Percentiles rank a stretch among this genome's conserved stretches.
Evolutionary conservation across 2,888 invertebrate species (phyloP).

Genomic region (Chaetogeoica ovagalla): DNA sequence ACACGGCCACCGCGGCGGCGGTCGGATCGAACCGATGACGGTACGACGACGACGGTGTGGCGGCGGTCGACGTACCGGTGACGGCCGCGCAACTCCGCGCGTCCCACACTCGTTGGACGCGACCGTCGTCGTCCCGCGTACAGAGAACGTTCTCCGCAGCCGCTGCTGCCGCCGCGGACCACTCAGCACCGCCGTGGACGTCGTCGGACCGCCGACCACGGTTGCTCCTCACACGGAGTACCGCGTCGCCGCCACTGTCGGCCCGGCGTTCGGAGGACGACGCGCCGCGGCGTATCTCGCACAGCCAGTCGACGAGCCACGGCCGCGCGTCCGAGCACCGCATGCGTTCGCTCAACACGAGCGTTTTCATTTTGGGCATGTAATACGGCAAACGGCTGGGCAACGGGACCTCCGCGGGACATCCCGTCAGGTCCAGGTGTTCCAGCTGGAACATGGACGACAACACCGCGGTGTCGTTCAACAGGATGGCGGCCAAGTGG

Average conservation of each 20-base stretch:
- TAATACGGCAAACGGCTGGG: conserved; percentile 15
- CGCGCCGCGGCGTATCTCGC: conserved; percentile 4
- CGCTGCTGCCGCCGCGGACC: too few relatives aligned
- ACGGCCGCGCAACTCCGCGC: too few relatives aligned
- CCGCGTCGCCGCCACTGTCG: too few relatives aligned
- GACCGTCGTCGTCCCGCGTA: too few relatives aligned
- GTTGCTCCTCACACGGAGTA: too few relatives aligned
- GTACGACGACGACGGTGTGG: too few relatives aligned
- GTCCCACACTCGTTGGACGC: too few relatives aligned
- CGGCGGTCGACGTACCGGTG: neutral
- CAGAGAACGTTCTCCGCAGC: too few relatives aligned
- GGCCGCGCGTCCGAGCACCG: neutral
- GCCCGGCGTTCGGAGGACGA: neutral
- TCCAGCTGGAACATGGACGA: conserved; percentile 36
- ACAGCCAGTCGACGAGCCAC: conserved; percentile 40
- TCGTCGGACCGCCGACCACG: too few relatives aligned
- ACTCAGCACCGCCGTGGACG: too few relatives aligned
- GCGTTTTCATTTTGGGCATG: conserved; percentile 35
- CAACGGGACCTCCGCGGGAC: neutral
- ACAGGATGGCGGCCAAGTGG: conserved; percentile 14
- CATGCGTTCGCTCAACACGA: neutral
- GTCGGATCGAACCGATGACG: too few relatives aligned
- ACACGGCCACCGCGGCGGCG: conserved; percentile 2
- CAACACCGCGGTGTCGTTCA: conserved; percentile 34
- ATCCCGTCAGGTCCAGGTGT: conserved; percentile 29